These are phyloP conservation scores for Branchinecta lindahli DNA, from an alignment of 1,140 invertebrate genomes.

Conservation along the genomic window DNA sequence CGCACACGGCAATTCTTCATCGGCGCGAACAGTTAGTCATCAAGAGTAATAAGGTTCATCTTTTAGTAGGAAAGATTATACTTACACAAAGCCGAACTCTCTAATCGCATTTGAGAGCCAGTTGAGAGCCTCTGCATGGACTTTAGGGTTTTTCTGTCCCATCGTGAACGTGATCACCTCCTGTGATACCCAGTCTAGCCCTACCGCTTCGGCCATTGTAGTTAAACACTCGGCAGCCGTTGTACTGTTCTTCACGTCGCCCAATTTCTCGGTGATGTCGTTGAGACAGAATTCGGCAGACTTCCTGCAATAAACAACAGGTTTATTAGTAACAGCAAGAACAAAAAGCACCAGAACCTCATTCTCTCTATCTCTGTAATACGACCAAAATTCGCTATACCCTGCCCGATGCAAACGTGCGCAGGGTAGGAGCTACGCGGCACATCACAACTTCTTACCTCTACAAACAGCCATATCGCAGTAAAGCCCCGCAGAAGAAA, in stretches of 20 bases:
- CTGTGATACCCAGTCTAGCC: slow-evolving; percentile 53
- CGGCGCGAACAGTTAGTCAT: too few species aligned
- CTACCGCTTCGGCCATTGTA: slow-evolving; percentile 55
- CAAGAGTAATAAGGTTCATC: too few species aligned
- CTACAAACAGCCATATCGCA: too few species aligned
- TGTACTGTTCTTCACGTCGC: slow-evolving; percentile 60
- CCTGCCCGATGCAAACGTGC: too few species aligned
- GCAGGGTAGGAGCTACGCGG: too few species aligned
- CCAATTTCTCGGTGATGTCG: slow-evolving; percentile 69
- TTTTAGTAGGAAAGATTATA: slow-evolving; percentile 17
- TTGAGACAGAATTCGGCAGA: slow-evolving; percentile 56
- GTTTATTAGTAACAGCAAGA: not conserved
- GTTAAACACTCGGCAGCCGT: slow-evolving; percentile 53
- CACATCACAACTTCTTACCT: too few species aligned
- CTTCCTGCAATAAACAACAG: slow-evolving; percentile 32
- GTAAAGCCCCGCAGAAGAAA: too few species aligned
- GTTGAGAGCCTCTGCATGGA: slow-evolving; percentile 62
- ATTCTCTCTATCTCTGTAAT: too few species aligned
- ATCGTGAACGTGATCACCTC: slow-evolving; percentile 57
- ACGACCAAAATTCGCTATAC: too few species aligned
- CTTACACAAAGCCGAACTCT: slow-evolving; percentile 67
- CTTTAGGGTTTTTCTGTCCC: slow-evolving; percentile 77
- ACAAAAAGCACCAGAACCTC: too few species aligned
- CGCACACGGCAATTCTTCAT: too few species aligned
- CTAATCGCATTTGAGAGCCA: slow-evolving; percentile 60